A percentile compares a stretch with the other conserved stretches of the same genome.
phyloP scores from a whole-genome alignment of 2,888 invertebrate genomes.

The Eilema sororculum region DNA sequence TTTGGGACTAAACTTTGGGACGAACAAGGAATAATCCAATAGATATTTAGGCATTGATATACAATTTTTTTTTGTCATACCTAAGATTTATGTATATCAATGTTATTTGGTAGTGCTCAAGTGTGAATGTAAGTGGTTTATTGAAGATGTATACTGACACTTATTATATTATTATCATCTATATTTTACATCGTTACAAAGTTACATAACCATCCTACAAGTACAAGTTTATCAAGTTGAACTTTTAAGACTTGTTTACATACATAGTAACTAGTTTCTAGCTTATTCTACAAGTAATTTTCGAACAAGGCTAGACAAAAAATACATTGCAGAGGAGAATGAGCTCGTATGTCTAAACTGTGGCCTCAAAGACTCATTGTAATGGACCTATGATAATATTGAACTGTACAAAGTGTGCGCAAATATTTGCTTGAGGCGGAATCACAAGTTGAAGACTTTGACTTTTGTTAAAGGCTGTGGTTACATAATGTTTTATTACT shows the following conservation, averaged over 20 bases:
- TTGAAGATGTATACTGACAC: too few relatives aligned
- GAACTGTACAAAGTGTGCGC: neutral
- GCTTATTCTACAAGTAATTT: neutral
- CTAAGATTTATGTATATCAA: too few relatives aligned
- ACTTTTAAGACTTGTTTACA: neutral
- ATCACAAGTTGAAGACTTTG: neutral
- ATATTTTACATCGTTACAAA: neutral
- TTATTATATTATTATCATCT: too few relatives aligned
- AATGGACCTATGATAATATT: slow-evolving; percentile 12
- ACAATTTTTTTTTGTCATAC: too few relatives aligned
- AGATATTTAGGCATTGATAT: too few relatives aligned
- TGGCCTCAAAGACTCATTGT: neutral
- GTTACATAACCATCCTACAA: neutral
- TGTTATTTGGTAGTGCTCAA: too few relatives aligned
- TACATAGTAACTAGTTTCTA: neutral
- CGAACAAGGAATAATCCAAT: too few relatives aligned
- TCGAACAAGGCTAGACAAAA: neutral
- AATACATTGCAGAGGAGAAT: neutral
- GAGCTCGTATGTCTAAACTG: neutral
- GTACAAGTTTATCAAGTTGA: neutral
- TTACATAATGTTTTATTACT: neutral
- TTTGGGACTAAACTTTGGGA: too few relatives aligned
- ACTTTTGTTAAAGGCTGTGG: neutral
- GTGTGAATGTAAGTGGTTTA: too few relatives aligned
- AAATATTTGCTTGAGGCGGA: slow-evolving; percentile 3